Evolutionary conservation across 1,140 invertebrate genomes (phyloP).

Genomic region (Sinonovacula constricta): DNA sequence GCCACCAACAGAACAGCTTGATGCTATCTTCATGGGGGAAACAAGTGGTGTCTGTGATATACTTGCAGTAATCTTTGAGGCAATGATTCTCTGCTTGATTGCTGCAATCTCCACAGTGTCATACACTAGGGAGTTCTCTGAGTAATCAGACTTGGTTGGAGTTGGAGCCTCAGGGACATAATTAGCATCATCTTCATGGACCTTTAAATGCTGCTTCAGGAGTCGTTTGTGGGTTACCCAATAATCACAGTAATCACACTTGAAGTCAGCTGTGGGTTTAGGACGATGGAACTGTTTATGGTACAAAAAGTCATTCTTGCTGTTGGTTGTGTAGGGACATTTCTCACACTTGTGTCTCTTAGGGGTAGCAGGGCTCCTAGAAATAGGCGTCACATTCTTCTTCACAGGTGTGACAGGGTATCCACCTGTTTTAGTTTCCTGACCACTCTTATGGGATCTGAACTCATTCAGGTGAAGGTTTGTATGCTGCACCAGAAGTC

Average conservation of each 20-base stretch:
- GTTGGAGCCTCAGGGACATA: slow-evolving; percentile 50
- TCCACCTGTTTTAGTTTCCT: neutral
- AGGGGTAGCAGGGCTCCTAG: slow-evolving; percentile 44
- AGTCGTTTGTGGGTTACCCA: slow-evolving; percentile 89
- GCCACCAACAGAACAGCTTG: slow-evolving; percentile 64
- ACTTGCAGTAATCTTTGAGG: slow-evolving; percentile 72
- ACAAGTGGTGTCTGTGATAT: slow-evolving; percentile 65
- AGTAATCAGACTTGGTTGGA: slow-evolving; percentile 71
- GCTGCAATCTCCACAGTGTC: slow-evolving; percentile 73
- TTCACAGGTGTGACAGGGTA: slow-evolving; percentile 48
- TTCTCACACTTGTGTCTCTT: slow-evolving; percentile 76
- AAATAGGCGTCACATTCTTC: slow-evolving; percentile 47
- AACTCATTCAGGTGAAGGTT: slow-evolving; percentile 72
- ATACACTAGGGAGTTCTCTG: slow-evolving; percentile 65
- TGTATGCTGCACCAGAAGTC: slow-evolving; percentile 77
- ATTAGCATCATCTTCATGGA: slow-evolving; percentile 81
- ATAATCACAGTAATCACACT: slow-evolving; percentile 89
- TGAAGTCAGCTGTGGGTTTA: slow-evolving; percentile 83
- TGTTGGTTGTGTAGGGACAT: slow-evolving; percentile 81
- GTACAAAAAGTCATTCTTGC: slow-evolving; percentile 90
- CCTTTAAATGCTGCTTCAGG: slow-evolving; percentile 87
- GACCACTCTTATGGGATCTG: neutral
- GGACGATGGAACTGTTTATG: slow-evolving; percentile 91
- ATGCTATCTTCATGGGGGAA: slow-evolving; percentile 71
- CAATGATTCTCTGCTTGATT: slow-evolving; percentile 74